A percentile compares a stretch with the other conserved stretches of the same genome.
Evolutionary conservation across 35 echinoderm and acorn worm genomes (phyloP).

Genomic region (Heliocidaris tuberculata): DNA sequence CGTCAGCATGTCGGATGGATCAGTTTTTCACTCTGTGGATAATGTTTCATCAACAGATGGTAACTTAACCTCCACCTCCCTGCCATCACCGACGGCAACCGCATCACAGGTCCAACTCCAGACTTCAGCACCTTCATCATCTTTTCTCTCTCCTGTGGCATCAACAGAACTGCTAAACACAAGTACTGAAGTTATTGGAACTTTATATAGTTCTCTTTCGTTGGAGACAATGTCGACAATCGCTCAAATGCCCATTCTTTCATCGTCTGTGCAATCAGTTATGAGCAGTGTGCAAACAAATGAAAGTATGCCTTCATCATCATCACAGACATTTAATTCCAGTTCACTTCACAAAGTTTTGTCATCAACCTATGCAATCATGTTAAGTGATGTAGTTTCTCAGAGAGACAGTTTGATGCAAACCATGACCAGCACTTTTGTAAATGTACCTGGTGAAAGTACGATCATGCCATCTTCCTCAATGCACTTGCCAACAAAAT

Average conservation of each 20-base stretch:
- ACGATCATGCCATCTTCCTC: background rate
- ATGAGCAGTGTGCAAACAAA: background rate
- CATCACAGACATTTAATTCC: background rate
- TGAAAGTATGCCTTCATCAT: slow-evolving; percentile 6
- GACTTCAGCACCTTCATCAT: background rate
- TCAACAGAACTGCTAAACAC: background rate
- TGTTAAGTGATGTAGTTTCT: background rate
- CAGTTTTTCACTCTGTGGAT: background rate
- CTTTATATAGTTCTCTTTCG: background rate
- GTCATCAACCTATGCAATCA: slow-evolving; percentile 32
- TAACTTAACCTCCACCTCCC: background rate
- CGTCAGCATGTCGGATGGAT: background rate
- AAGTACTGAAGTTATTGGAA: background rate
- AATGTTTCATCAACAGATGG: slow-evolving; percentile 26
- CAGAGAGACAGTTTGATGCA: background rate
- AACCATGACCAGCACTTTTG: background rate
- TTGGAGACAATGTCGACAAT: background rate
- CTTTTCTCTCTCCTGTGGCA: background rate
- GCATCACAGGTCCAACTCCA: background rate
- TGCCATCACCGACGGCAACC: background rate
- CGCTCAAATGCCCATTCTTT: background rate
- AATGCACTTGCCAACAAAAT: background rate
- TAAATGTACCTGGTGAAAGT: background rate
- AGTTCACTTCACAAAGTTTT: background rate
- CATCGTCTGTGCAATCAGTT: slow-evolving; percentile 21